Evolutionary conservation across 1,140 invertebrate species (phyloP).

Genomic region (Apis laboriosa): DNA sequence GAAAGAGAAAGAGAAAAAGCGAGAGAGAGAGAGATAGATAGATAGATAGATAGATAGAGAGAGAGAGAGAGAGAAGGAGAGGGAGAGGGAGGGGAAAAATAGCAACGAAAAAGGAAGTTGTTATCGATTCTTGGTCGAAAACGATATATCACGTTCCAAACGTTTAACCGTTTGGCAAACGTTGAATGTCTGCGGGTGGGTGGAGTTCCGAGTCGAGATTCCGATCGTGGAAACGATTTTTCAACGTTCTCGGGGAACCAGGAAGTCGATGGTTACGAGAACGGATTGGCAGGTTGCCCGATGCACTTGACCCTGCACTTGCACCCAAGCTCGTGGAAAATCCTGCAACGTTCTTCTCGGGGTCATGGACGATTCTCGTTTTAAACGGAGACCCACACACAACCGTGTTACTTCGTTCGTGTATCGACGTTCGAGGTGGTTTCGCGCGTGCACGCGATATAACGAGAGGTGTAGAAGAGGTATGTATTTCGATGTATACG

Average conservation of each 20-base stretch:
- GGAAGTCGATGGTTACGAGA: constrained; percentile 13
- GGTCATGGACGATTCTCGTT: constrained; percentile 66
- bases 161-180: not conserved
- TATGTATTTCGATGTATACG: not conserved
- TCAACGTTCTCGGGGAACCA: not conserved
- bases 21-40: no score
- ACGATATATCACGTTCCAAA: no score
- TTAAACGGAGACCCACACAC: constrained; percentile 18
- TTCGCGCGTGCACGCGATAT: constrained; percentile 17
- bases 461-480: not conserved
- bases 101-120: no score
- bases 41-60: no score
- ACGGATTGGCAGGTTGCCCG: constrained; percentile 63
- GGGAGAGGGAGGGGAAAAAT: no score
- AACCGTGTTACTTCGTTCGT: no score
- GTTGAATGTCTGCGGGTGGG: not conserved
- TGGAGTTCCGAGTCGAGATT: not conserved
- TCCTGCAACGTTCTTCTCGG: constrained; percentile 8
- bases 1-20: not conserved
- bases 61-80: not conserved
- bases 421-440: not conserved
- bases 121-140: no score
- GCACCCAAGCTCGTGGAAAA: constrained; percentile 45
- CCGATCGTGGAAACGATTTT: not conserved
- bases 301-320: constrained; percentile 72